phyloP scores from a whole-genome alignment of 1,140 invertebrate species.

The Drosophila auraria region DNA sequence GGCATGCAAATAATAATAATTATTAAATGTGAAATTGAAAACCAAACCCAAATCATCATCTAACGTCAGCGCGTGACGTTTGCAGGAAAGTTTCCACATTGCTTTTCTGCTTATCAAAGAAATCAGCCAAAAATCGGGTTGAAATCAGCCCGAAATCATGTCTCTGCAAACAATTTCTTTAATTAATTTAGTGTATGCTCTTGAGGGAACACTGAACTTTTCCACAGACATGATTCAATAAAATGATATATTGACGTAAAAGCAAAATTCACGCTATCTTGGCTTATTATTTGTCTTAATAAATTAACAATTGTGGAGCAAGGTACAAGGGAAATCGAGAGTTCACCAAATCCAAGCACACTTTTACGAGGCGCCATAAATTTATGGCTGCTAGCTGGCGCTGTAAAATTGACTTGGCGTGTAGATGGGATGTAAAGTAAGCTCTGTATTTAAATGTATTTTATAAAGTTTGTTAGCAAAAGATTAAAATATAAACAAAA shows the following conservation, averaged over 20 bases:
- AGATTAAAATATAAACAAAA: not conserved
- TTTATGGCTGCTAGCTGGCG: not conserved
- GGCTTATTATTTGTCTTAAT: not conserved
- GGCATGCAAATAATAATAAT: constrained; percentile 57
- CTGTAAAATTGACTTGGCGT: constrained; percentile 4
- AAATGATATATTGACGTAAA: constrained; percentile 24
- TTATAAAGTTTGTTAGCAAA: not conserved
- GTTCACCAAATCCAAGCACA: constrained; percentile 47
- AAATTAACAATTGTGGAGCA: constrained; percentile 13
- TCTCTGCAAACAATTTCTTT: constrained; percentile 53
- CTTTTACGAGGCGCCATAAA: constrained; percentile 63
- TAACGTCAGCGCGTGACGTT: constrained; percentile 53
- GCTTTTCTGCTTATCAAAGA: constrained; percentile 52
- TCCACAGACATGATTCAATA: constrained; percentile 29
- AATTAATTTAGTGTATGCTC: constrained; percentile 64
- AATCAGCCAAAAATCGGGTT: constrained; percentile 1
- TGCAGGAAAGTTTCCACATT: constrained; percentile 61
- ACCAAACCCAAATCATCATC: constrained; percentile 6
- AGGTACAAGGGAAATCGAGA: not conserved
- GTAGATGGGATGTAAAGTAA: not conserved
- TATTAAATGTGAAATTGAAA: constrained; percentile 39
- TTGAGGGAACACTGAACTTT: constrained; percentile 45
- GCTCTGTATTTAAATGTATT: not conserved
- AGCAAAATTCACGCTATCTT: constrained; percentile 21
- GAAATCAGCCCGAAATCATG: constrained; percentile 29